A percentile compares a stretch with the other conserved stretches of the same genome.
phyloP scores from a whole-genome alignment of 30 jellyfish, hydroid and myxozoan genomes.

The Turritopsis rubra region DNA sequence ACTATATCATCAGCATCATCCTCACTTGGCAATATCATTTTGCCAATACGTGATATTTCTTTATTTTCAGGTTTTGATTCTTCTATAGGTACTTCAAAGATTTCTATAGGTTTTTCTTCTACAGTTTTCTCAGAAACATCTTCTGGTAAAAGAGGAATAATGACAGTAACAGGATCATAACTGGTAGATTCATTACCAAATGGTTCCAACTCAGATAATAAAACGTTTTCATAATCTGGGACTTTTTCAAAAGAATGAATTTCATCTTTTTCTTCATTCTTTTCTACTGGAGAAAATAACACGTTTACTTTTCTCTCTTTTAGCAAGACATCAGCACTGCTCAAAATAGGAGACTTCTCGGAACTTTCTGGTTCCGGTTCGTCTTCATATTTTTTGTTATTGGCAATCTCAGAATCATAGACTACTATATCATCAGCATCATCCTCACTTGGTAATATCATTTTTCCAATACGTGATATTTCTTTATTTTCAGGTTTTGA shows the following conservation, averaged over 20 bases:
- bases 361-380: neutral
- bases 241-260: neutral
- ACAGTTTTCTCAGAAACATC: neutral
- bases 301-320: neutral
- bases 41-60: neutral
- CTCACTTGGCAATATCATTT: too few species aligned
- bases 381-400: neutral
- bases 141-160: neutral
- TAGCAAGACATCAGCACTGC: neutral
- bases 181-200: neutral
- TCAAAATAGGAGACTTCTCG: neutral
- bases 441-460: neutral
- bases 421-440: neutral
- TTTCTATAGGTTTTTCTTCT: neutral
- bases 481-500: neutral
- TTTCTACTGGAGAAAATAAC: neutral
- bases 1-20: neutral
- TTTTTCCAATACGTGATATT: neutral
- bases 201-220: neutral
- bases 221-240: neutral
- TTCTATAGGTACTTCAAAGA: neutral
- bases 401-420: neutral
- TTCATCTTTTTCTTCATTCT: neutral
- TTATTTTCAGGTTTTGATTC: neutral
- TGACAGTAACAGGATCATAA: neutral